Conservation (phyloP, 2,113 vertebrate genomes). For the Cyprinus carpio region DNA sequence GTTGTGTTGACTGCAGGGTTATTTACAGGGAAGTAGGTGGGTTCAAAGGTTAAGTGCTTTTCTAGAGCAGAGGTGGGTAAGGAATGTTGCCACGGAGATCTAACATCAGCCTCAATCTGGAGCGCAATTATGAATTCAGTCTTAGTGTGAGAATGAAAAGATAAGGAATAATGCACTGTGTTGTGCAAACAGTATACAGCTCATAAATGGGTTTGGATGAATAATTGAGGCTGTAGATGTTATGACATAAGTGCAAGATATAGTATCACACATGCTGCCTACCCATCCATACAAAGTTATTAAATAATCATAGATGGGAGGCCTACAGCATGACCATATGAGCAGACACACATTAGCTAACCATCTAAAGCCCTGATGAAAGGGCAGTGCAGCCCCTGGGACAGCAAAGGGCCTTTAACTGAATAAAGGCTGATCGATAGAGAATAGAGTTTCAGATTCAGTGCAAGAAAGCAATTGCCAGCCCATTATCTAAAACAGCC, state of each 20-base stretch:
- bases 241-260: slow-evolving; percentile 30
- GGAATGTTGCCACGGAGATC: slow-evolving; percentile 36
- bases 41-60: slow-evolving; percentile 33
- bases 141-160: not conserved
- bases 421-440: slow-evolving; percentile 55
- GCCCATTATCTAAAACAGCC: slow-evolving; percentile 56
- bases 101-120: slow-evolving; percentile 31
- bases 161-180: not conserved
- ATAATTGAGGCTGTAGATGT: slow-evolving; percentile 15
- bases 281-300: not conserved
- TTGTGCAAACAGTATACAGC: not conserved
- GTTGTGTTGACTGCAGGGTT: slow-evolving; percentile 16
- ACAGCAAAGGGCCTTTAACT: slow-evolving; percentile 63
- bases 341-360: slow-evolving; percentile 29
- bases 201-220: slow-evolving; percentile 22
- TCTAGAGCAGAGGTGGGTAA: not conserved
- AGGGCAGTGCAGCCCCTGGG: slow-evolving; percentile 56
- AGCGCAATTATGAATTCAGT: not conserved
- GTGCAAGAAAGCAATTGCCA: slow-evolving; percentile 12
- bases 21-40: slow-evolving; percentile 1
- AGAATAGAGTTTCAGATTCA: slow-evolving; percentile 32
- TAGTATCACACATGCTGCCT: not conserved
- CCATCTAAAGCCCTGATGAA: slow-evolving; percentile 28
- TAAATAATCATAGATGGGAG: slow-evolving; percentile 49
- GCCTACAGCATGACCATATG: slow-evolving; percentile 30